These are phyloP conservation scores for Prionailurus bengalensis DNA, from an alignment of 2,113 vertebrate species.

Conservation along the genomic window DNA sequence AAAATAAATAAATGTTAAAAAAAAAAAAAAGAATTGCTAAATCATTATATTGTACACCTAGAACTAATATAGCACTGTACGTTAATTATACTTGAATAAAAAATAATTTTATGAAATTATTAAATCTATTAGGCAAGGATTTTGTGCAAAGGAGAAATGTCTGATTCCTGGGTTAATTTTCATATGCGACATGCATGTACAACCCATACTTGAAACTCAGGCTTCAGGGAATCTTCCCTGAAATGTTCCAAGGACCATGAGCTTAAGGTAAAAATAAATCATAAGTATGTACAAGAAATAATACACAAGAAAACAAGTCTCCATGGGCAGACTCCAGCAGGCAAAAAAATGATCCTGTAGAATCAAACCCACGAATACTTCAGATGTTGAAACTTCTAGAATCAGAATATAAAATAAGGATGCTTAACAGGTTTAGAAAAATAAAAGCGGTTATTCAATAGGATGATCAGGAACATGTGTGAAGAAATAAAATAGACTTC, in stretches of 20 bases:
- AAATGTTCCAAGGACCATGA: background rate
- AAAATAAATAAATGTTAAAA: no score
- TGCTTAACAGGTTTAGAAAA: background rate
- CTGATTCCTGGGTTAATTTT: background rate
- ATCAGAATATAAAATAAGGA: slow-evolving; percentile 6
- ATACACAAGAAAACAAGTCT: background rate
- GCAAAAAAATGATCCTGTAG: background rate
- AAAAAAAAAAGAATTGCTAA: background rate
- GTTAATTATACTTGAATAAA: background rate
- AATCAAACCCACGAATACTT: background rate
- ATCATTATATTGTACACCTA: background rate
- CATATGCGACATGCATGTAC: background rate
- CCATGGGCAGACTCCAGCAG: background rate
- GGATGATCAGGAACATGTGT: background rate
- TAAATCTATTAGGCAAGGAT: background rate
- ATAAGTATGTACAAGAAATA: slow-evolving; percentile 47
- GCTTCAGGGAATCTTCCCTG: slow-evolving; percentile 32
- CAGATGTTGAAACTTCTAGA: background rate
- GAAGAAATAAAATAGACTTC: background rate
- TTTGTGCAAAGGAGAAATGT: slow-evolving; percentile 27
- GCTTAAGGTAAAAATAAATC: slow-evolving; percentile 50
- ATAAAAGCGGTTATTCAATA: background rate
- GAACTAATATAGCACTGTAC: background rate
- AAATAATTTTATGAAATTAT: slow-evolving; percentile 25
- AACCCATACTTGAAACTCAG: slow-evolving; percentile 12